Evolutionary conservation across 2,797 vertebrate genomes (phyloP).

Genomic region (Sparus aurata): DNA sequence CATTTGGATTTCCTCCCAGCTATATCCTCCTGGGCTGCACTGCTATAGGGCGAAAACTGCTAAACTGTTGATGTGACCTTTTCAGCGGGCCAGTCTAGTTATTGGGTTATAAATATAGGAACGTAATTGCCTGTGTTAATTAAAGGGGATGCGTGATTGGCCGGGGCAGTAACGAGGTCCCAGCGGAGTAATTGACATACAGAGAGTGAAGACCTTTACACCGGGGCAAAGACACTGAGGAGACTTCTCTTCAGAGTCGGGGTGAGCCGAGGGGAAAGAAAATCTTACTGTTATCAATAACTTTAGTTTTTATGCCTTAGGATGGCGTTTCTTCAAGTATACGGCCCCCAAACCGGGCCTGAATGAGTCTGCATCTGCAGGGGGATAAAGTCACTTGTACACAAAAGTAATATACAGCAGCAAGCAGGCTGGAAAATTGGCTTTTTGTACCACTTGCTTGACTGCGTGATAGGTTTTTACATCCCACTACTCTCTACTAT

Average conservation of each 20-base stretch:
- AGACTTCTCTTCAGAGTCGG: constrained; percentile 21
- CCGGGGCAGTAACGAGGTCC: constrained; percentile 67
- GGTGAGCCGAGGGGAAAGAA: constrained; percentile 22
- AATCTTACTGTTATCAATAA: constrained; percentile 27
- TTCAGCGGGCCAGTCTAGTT: constrained; percentile 67
- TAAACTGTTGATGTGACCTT: constrained; percentile 81
- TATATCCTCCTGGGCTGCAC: constrained; percentile 49
- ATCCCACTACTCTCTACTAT: background rate
- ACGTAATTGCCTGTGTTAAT: constrained; percentile 78
- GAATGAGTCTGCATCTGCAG: constrained; percentile 28
- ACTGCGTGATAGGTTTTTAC: background rate
- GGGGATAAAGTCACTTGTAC: constrained; percentile 51
- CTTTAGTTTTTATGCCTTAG: constrained; percentile 27
- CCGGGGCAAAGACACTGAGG: constrained; percentile 22
- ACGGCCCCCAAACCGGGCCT: constrained; percentile 6
- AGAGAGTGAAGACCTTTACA: constrained; percentile 64
- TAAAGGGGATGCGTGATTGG: constrained; percentile 72
- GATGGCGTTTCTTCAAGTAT: constrained; percentile 29
- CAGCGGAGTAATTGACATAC: constrained; percentile 69
- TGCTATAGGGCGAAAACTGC: constrained; percentile 56
- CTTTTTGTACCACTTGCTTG: constrained; percentile 13
- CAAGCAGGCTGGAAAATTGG: constrained; percentile 38
- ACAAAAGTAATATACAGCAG: constrained; percentile 54
- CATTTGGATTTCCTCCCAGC: constrained; percentile 52
- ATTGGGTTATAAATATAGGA: constrained; percentile 76